phyloP scores from a whole-genome alignment of 2,888 invertebrate species.

The Acanthosoma haemorrhoidale region DNA sequence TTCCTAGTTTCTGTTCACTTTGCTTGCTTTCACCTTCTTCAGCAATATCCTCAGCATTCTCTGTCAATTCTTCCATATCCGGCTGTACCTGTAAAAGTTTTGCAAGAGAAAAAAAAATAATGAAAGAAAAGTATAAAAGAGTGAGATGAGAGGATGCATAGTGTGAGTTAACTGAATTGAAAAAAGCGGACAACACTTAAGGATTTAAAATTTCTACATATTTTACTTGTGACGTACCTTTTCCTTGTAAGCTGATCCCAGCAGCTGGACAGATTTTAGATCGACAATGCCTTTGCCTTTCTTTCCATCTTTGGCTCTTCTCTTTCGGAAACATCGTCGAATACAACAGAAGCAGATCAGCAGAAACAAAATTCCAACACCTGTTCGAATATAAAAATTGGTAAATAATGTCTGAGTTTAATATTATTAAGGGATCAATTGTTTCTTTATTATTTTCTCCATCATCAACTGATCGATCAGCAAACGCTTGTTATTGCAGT shows the following conservation, averaged over 20 bases:
- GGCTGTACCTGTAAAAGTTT: slow-evolving; percentile 71
- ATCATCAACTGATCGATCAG: too few species aligned
- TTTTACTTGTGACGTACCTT: slow-evolving; percentile 64
- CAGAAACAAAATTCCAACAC: slow-evolving; percentile 69
- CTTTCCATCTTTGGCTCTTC: slow-evolving; percentile 89
- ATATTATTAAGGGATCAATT: too few species aligned
- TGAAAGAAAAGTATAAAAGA: neutral
- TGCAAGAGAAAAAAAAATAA: neutral
- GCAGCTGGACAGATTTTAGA: slow-evolving; percentile 90
- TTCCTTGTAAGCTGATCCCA: slow-evolving; percentile 95
- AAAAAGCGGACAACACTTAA: neutral
- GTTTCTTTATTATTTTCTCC: too few species aligned
- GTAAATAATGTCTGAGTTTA: neutral
- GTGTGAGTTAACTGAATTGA: neutral
- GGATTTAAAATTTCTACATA: neutral
- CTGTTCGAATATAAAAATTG: slow-evolving; percentile 47
- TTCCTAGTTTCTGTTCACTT: slow-evolving; percentile 89
- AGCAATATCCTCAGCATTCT: slow-evolving; percentile 81
- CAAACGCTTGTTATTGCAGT: too few species aligned
- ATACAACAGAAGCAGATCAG: slow-evolving; percentile 88
- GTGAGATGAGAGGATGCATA: neutral
- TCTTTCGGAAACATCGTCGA: slow-evolving; percentile 83
- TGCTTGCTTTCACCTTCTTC: slow-evolving; percentile 87
- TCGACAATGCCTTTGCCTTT: slow-evolving; percentile 90
- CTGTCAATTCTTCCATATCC: slow-evolving; percentile 91